Evolutionary conservation across 1,140 invertebrate species (phyloP).

Genomic region (Orius insidiosus): DNA sequence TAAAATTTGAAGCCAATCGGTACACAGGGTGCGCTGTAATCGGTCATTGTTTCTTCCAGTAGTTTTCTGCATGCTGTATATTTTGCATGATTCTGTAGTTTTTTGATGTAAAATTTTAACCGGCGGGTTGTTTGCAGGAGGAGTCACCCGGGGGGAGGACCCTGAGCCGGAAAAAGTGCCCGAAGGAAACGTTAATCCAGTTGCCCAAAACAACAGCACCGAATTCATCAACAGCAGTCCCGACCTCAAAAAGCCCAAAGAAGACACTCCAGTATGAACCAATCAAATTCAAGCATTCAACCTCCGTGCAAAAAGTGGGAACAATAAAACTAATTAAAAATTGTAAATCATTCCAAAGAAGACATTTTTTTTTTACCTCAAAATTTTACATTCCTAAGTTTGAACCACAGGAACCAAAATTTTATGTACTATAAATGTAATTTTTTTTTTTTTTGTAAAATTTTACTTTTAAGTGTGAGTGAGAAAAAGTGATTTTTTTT

Average conservation of each 20-base stretch:
- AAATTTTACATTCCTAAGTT: background rate
- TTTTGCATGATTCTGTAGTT: background rate
- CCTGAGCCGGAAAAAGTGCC: slow-evolving; percentile 12
- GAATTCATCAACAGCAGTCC: slow-evolving; percentile 13
- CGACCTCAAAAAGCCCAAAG: slow-evolving; percentile 14
- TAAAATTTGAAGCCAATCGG: too few species aligned
- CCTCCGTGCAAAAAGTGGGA: background rate
- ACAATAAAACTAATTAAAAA: background rate
- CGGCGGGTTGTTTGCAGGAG: slow-evolving; percentile 10
- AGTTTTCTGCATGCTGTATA: background rate
- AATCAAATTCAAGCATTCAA: background rate
- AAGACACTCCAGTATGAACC: slow-evolving; percentile 15
- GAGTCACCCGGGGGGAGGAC: background rate
- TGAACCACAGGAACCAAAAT: background rate
- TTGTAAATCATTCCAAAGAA: slow-evolving; percentile 7
- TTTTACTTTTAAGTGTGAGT: slow-evolving; percentile 1
- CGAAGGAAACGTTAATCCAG: slow-evolving; percentile 14
- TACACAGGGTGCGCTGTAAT: too few species aligned
- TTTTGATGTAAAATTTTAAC: background rate
- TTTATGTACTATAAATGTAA: background rate
- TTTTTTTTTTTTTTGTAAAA: background rate
- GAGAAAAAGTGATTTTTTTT: too few species aligned
- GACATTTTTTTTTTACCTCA: slow-evolving; percentile 5
- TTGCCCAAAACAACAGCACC: slow-evolving; percentile 11
- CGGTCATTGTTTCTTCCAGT: too few species aligned